A percentile compares a stretch with the other conserved stretches of the same genome.
These are phyloP conservation scores for Lasioglossum lativentre DNA, from an alignment of 2,888 invertebrate species.

Conservation along the genomic window DNA sequence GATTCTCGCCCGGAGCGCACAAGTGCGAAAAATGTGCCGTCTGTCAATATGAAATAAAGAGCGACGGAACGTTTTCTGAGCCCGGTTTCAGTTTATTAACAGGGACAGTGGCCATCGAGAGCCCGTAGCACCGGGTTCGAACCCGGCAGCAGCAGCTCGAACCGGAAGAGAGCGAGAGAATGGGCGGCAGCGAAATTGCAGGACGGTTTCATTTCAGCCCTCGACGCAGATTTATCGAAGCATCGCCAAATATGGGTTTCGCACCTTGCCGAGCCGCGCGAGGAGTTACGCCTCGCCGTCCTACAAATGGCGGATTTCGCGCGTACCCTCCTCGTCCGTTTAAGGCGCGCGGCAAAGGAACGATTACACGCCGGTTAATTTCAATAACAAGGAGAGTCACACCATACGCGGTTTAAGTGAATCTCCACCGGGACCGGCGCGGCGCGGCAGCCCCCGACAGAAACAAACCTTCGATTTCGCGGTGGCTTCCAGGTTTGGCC, in stretches of 20 bases:
- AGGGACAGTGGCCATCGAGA: not conserved
- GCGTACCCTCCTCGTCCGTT: constrained; percentile 73
- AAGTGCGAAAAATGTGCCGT: not conserved
- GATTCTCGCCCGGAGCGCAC: not conserved
- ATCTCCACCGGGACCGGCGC: constrained; percentile 58
- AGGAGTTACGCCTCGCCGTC: constrained; percentile 45
- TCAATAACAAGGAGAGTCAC: constrained; percentile 77
- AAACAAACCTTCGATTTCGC: constrained; percentile 47
- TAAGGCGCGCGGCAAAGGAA: constrained; percentile 71
- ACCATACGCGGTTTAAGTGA: constrained; percentile 65
- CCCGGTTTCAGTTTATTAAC: not conserved
- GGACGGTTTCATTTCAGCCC: constrained; percentile 61
- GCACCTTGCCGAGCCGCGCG: not conserved
- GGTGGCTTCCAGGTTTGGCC: constrained; percentile 20
- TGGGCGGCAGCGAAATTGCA: constrained; percentile 47
- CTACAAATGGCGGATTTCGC: constrained; percentile 77
- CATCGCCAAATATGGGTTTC: constrained; percentile 78
- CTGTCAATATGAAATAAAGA: not conserved
- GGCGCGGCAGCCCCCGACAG: constrained; percentile 6
- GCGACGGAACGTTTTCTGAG: not conserved
- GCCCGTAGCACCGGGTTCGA: not conserved
- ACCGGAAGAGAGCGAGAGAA: constrained; percentile 28
- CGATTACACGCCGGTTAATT: constrained; percentile 80
- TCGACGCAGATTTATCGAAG: constrained; percentile 77
- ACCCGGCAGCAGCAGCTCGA: not conserved